These are phyloP conservation scores for Melipona bicolor DNA, from an alignment of 2,888 invertebrate genomes.

Conservation along the genomic window DNA sequence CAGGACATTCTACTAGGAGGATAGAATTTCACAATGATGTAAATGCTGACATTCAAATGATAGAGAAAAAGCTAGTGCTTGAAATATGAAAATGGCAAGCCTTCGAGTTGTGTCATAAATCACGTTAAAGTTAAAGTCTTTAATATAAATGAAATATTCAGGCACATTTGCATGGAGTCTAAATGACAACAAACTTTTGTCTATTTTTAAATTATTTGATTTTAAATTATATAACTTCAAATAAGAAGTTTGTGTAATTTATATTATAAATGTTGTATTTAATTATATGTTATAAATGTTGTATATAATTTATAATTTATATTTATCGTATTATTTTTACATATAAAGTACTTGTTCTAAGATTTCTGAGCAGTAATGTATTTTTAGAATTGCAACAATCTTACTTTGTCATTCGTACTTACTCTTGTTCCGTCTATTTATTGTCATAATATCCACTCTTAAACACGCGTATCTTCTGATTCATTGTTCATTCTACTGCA, in stretches of 20 bases:
- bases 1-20: not conserved
- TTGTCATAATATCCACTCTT: not conserved
- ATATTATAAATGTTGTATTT: too few species aligned
- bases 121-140: not conserved
- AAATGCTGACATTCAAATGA: not conserved
- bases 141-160: not conserved
- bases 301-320: too few species aligned
- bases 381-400: not conserved
- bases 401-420: slow-evolving; percentile 7
- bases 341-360: too few species aligned
- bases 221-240: too few species aligned
- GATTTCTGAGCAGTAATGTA: too few species aligned
- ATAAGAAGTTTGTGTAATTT: too few species aligned
- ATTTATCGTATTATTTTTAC: too few species aligned
- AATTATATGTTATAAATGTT: too few species aligned
- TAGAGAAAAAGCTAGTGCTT: not conserved
- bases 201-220: not conserved
- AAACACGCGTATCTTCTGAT: not conserved
- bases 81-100: too few species aligned
- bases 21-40: not conserved
- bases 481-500: slow-evolving; percentile 1
- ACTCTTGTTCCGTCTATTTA: not conserved
- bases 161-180: not conserved
- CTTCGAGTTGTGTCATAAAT: not conserved
- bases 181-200: slow-evolving; percentile 6